Percentiles rank a stretch among this genome's conserved stretches.
Conservation (phyloP, 2,113 vertebrate genomes). For the Procavia capensis region DNA sequence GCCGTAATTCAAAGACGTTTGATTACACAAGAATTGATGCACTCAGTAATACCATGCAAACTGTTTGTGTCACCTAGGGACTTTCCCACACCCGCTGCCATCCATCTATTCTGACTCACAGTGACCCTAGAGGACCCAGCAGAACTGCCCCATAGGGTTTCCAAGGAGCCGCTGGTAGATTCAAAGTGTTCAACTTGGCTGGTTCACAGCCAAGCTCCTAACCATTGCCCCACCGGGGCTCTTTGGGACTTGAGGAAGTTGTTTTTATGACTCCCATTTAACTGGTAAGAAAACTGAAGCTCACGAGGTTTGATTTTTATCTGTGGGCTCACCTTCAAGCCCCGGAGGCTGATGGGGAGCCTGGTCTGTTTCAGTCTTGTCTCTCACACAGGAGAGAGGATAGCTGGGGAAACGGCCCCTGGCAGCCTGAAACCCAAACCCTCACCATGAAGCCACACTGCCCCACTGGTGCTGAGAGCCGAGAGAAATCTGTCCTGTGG, state of each 20-base stretch:
- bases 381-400: neutral
- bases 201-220: too few relatives aligned
- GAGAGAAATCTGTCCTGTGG: neutral
- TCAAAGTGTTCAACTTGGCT: too few relatives aligned
- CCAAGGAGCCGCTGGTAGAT: too few relatives aligned
- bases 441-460: neutral
- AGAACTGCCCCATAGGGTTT: too few relatives aligned
- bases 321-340: neutral
- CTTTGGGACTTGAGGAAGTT: neutral
- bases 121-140: too few relatives aligned
- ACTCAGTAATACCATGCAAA: neutral
- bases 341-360: neutral
- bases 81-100: too few relatives aligned
- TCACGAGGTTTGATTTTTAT: neutral
- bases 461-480: neutral
- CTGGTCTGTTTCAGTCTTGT: neutral
- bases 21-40: neutral
- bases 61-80: neutral
- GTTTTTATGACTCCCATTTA: neutral
- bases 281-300: neutral
- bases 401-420: neutral
- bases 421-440: neutral
- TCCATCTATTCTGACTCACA: too few relatives aligned
- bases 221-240: too few relatives aligned
- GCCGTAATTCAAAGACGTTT: too few relatives aligned